Evolutionary conservation across 30 jellyfish, hydroid and myxozoan genomes (phyloP).

Genomic region (Aurelia aurita): DNA sequence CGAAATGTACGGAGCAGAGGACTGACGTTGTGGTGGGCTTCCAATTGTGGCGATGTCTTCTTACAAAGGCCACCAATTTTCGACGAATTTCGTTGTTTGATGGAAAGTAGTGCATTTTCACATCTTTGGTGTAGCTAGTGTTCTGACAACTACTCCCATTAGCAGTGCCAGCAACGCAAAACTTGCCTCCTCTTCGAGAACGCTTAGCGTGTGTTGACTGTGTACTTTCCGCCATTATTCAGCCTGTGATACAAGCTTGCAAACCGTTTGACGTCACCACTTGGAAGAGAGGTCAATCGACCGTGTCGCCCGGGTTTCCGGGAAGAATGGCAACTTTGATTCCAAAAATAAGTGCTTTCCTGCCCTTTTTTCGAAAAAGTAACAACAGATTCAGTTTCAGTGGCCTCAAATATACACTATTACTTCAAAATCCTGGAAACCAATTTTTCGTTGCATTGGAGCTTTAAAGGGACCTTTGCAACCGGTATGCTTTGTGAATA

Average conservation of each 20-base stretch:
- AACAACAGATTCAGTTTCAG: too few species aligned
- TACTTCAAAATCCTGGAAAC: too few species aligned
- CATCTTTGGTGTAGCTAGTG: background rate
- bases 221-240: background rate
- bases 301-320: background rate
- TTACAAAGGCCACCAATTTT: background rate
- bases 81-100: conserved; percentile 9
- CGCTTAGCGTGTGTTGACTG: too few species aligned
- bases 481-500: too few species aligned
- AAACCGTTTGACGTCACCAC: background rate
- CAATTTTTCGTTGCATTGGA: too few species aligned
- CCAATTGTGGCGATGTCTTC: conserved; percentile 1
- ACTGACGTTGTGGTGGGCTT: background rate
- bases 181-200: conserved; percentile 7
- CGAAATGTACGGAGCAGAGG: background rate
- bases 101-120: background rate
- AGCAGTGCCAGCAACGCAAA: conserved; percentile 10
- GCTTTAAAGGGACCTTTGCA: too few species aligned
- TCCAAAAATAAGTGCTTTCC: too few species aligned
- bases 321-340: background rate
- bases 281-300: background rate
- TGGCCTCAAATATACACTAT: too few species aligned
- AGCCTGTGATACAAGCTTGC: background rate
- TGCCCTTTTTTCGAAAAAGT: too few species aligned
- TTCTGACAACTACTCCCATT: background rate